Evolutionary conservation across 2,797 vertebrate genomes (phyloP).

Genomic region (Fringilla coelebs): DNA sequence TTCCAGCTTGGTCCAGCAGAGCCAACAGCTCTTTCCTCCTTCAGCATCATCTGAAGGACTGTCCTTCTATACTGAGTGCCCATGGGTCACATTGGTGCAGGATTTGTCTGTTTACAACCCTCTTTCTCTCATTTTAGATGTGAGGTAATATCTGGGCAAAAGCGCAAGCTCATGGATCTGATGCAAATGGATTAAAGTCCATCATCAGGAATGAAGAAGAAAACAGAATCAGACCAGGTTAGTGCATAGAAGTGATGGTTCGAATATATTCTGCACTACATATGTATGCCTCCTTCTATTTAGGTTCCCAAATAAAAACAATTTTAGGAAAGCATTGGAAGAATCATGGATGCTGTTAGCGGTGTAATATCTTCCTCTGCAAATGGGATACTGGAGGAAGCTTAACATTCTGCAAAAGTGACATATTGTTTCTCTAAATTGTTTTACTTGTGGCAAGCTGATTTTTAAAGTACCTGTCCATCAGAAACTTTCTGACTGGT

Average conservation of each 20-base stretch:
- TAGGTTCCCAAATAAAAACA: background rate
- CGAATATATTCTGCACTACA: constrained; percentile 2
- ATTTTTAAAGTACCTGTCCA: background rate
- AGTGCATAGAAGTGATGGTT: constrained; percentile 44
- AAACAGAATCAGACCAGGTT: constrained; percentile 42
- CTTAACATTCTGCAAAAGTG: background rate
- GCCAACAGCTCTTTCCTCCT: background rate
- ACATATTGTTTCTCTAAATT: background rate
- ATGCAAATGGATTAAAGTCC: background rate
- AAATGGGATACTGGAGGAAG: background rate
- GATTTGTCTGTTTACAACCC: background rate
- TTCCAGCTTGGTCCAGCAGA: background rate
- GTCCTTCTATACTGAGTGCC: background rate
- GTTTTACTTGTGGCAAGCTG: background rate
- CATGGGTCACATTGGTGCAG: background rate
- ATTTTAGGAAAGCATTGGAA: constrained; percentile 10
- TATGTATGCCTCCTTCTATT: background rate
- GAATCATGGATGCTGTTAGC: background rate
- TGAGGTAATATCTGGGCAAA: background rate
- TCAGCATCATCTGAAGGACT: background rate
- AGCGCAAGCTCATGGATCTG: background rate
- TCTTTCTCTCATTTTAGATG: background rate
- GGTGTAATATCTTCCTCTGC: constrained; percentile 10
- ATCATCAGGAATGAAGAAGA: constrained; percentile 31
- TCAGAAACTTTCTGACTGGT: background rate